These are phyloP conservation scores for Candoia aspera DNA, from an alignment of 2,113 vertebrate genomes.

Conservation along the genomic window DNA sequence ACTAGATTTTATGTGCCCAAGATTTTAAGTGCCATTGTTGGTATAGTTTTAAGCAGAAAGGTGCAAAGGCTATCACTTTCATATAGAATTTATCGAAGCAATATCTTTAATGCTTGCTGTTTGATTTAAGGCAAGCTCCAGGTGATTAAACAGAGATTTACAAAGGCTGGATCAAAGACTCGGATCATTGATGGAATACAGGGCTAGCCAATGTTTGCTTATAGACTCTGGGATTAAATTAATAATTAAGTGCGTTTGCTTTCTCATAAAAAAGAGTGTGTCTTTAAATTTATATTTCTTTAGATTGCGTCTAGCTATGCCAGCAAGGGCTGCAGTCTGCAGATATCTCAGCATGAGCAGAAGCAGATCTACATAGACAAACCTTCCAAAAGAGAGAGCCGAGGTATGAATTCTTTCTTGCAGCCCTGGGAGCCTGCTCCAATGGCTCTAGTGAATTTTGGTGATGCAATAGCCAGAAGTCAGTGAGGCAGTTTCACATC, in stretches of 20 bases:
- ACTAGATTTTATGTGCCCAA: too few species aligned
- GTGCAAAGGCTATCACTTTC: neutral
- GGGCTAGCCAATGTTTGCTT: neutral
- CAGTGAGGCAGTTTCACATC: neutral
- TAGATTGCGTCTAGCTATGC: conserved; percentile 26
- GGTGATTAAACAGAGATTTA: neutral
- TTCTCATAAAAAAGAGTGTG: neutral
- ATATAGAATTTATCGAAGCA: neutral
- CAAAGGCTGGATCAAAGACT: neutral
- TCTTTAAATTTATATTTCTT: neutral
- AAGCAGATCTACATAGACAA: conserved; percentile 61
- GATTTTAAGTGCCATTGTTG: neutral
- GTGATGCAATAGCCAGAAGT: neutral
- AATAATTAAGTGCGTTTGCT: too few species aligned
- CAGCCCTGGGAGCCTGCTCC: neutral
- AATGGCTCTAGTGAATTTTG: neutral
- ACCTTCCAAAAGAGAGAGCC: conserved; percentile 58
- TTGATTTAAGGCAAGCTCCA: neutral
- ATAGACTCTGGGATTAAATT: neutral
- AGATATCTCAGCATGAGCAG: neutral
- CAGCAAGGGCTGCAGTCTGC: neutral
- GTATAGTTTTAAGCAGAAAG: neutral
- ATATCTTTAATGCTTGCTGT: neutral
- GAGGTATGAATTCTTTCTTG: conserved; percentile 65
- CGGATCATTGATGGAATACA: neutral